Evolutionary conservation across 2,113 vertebrate species (phyloP), one percentile per base, ranked within the genome.

Genomic region (Fregata magnificens): DNA sequence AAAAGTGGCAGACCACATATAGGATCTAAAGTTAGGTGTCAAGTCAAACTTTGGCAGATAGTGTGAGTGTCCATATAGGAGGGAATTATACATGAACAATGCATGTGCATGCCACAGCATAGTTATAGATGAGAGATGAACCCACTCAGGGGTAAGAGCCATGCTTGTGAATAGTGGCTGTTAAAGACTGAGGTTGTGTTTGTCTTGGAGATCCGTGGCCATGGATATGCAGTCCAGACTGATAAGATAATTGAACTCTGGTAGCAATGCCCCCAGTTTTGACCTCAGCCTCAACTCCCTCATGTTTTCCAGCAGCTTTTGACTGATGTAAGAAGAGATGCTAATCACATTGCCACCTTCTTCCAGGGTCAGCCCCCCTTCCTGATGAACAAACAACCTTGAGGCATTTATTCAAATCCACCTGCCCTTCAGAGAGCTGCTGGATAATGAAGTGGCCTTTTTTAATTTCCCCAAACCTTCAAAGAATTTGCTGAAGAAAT

Each of bases 381-480:
- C 38, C 7, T 19, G 29, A 56, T 3, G 0, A 0, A 34, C 6
- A 76, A 38, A 81, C 8, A 28, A 11, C 5, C 13, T 18, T 44
- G 26, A 84, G 28, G 31, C 9, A 16, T 18, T 56, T 61, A 47
- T 49, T 82, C 52, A 18, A 31, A 55, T 24, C 28, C 29, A 53
- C 5, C 31, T 74, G 17, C 25, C 25, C 67, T 76, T 86, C 45
- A 69, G 34, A 79, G 20, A 63, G 10, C 2, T 84, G 3, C 9
- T 77, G 32, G 22, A 16, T 56, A 79, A 78, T 10, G 36, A 70
- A 62, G 7, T 14, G 32, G 16, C 6, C 12, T 74, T 62, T 69
- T 13, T 77, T 71, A 1, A 16, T 53, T 82, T 78, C 11, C 19
- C 12, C 13, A 70, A 25, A 40, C 7, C 38, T 62, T 77, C 40